Conservation (phyloP, 2,113 vertebrate species). For the Noturus placidus region DNA sequence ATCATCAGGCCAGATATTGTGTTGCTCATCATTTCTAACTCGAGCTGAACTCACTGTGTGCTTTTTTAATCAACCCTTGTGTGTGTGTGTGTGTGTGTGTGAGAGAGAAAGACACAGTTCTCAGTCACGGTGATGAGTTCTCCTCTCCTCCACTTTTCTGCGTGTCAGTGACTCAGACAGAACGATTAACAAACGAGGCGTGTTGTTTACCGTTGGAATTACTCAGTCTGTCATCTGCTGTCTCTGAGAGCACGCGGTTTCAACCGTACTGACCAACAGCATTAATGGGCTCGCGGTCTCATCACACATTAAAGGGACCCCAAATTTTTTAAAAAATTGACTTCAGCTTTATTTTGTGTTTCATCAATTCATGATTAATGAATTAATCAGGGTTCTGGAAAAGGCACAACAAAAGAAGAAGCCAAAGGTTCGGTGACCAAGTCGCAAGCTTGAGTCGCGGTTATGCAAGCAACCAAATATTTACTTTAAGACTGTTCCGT, state of each 20-base stretch:
- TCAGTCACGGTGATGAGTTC: neutral
- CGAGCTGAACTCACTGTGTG: neutral
- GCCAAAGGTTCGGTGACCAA: no score
- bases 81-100: neutral
- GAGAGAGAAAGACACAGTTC: neutral
- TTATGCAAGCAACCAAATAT: no score
- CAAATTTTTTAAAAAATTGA: neutral
- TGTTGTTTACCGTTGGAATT: constrained; percentile 11
- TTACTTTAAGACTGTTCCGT: no score
- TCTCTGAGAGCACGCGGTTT: neutral
- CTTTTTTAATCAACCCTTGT: neutral
- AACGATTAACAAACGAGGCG: neutral
- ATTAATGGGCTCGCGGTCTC: neutral
- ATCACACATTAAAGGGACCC: neutral
- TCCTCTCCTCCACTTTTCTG: neutral
- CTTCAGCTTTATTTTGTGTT: neutral
- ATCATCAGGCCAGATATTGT: neutral
- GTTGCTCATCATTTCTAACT: neutral
- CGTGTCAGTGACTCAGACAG: neutral
- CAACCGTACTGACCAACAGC: neutral
- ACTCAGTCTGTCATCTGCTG: constrained; percentile 5
- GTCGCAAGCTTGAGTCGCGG: no score
- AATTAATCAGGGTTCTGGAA: no score
- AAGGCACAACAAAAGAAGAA: no score
- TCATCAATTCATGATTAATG: no score